Percentiles rank a stretch among this genome's conserved stretches.
Evolutionary conservation across 2,888 invertebrate genomes (phyloP).

Genomic region (Machimus rusticus): DNA sequence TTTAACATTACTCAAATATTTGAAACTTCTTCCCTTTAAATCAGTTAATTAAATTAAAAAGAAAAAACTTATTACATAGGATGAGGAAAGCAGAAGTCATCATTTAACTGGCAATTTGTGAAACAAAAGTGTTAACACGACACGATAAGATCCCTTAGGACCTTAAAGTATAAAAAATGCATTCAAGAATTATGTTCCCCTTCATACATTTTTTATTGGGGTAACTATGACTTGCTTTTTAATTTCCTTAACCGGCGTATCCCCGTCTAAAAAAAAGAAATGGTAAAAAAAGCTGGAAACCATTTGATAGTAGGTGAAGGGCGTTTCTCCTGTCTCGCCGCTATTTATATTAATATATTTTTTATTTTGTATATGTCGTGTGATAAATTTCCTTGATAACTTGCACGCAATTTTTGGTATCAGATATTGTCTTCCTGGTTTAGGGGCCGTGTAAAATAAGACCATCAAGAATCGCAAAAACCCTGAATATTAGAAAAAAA

Average conservation of each 20-base stretch:
- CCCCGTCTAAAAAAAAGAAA: neutral
- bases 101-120: neutral
- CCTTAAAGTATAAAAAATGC: neutral
- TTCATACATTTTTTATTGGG: neutral
- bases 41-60: too few relatives aligned
- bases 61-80: neutral
- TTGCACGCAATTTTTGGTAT: slow-evolving; percentile 16
- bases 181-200: neutral
- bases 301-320: neutral
- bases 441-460: neutral
- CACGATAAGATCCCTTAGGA: neutral
- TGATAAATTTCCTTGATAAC: slow-evolving; percentile 21
- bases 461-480: too few relatives aligned
- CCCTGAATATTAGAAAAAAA: too few relatives aligned
- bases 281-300: neutral
- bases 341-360: neutral
- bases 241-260: neutral
- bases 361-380: neutral
- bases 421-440: neutral
- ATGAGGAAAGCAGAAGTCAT: neutral
- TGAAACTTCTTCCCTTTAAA: too few relatives aligned
- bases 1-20: neutral
- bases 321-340: neutral
- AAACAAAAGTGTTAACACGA: slow-evolving; percentile 6
- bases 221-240: neutral